A percentile compares a stretch with the other conserved stretches of the same genome.
phyloP scores from a whole-genome alignment of 2,113 vertebrate genomes.

The Egretta garzetta region DNA sequence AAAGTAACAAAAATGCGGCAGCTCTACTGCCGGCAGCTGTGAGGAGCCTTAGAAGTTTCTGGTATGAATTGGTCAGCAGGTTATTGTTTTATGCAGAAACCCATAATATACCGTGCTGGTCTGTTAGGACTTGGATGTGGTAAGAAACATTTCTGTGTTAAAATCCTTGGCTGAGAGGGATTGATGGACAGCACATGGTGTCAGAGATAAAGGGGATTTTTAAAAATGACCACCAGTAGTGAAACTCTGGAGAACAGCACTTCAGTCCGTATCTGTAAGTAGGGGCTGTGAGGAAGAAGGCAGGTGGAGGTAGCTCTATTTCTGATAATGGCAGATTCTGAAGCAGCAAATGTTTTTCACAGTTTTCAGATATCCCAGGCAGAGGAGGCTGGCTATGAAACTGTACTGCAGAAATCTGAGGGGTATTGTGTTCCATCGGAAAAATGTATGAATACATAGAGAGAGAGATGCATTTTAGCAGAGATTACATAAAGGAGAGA shows the following conservation, averaged over 20 bases:
- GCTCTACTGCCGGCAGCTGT: background rate
- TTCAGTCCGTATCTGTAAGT: background rate
- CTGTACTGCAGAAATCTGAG: background rate
- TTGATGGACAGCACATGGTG: background rate
- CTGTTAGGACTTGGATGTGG: background rate
- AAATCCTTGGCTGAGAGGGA: background rate
- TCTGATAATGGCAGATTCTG: background rate
- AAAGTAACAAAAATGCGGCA: background rate
- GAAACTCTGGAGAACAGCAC: background rate
- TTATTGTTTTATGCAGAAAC: background rate
- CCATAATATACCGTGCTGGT: background rate
- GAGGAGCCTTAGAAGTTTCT: background rate
- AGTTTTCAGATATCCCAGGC: background rate
- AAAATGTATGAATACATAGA: background rate
- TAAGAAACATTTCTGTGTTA: background rate
- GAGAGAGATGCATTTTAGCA: background rate
- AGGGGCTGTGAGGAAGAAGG: background rate
- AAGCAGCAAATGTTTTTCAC: background rate
- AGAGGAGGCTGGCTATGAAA: background rate
- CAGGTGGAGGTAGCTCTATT: background rate
- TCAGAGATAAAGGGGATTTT: background rate
- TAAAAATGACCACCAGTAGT: background rate
- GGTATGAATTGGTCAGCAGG: background rate
- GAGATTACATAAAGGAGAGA: background rate
- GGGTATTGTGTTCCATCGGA: background rate